Conservation (phyloP, 2,113 vertebrate species). For the Baryphthengus martii region DNA sequence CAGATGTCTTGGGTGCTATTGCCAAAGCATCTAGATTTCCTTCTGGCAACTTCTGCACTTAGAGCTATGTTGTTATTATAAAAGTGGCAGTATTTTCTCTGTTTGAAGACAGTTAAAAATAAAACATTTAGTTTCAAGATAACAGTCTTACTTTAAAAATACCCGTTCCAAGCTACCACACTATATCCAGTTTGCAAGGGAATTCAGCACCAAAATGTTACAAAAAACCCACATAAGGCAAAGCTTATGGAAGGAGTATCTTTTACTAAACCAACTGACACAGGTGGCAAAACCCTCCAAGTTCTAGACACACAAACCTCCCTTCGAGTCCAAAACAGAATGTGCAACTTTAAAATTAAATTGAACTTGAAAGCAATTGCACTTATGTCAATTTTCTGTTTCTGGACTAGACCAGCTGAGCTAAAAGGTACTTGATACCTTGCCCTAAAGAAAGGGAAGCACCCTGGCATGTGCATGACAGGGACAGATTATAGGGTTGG, state of each 20-base stretch:
- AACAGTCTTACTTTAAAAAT: not conserved
- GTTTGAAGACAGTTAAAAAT: conserved; percentile 22
- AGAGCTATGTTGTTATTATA: conserved; percentile 14
- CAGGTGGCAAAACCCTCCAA: not conserved
- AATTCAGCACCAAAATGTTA: not conserved
- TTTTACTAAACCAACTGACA: not conserved
- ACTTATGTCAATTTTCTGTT: not conserved
- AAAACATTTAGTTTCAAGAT: not conserved
- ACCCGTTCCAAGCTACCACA: not conserved
- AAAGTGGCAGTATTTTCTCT: not conserved
- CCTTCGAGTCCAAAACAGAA: not conserved
- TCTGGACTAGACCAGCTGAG: not conserved
- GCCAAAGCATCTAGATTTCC: conserved; percentile 11
- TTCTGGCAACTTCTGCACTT: conserved; percentile 33
- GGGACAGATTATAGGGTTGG: not conserved
- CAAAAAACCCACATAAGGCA: not conserved
- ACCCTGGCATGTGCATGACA: not conserved
- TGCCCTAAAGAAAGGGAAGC: not conserved
- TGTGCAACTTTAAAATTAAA: not conserved
- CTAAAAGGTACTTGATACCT: not conserved
- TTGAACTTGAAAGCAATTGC: not conserved
- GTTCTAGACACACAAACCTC: not conserved
- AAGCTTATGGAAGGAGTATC: not conserved
- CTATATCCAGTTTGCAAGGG: not conserved
- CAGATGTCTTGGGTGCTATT: not conserved